Percentiles rank a stretch among this genome's conserved stretches.
phyloP scores from a whole-genome alignment of 2,888 invertebrate genomes.

The Hypomecis punctinalis region DNA sequence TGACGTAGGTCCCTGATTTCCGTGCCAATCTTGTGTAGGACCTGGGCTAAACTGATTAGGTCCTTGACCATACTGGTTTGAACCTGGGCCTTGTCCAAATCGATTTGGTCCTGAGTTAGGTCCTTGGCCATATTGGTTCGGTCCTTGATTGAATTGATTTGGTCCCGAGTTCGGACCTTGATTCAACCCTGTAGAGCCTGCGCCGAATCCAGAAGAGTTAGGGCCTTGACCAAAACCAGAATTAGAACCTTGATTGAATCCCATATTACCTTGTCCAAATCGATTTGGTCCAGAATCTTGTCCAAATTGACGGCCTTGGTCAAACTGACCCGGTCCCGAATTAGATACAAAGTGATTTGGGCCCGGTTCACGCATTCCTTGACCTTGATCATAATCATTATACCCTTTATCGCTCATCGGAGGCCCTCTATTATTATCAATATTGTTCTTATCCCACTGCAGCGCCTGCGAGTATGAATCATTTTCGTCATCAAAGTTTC shows the following conservation, averaged over 20 bases:
- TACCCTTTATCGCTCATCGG: slow-evolving; percentile 27
- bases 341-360: slow-evolving; percentile 25
- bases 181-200: background rate
- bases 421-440: slow-evolving; percentile 34
- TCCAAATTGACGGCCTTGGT: slow-evolving; percentile 7
- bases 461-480: slow-evolving; percentile 29
- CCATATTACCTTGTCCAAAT: slow-evolving; percentile 7
- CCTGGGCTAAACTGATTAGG: slow-evolving; percentile 3
- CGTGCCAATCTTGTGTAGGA: slow-evolving; percentile 23
- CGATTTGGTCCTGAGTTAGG: background rate
- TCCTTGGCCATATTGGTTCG: slow-evolving; percentile 8
- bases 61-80: slow-evolving; percentile 6
- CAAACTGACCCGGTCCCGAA: slow-evolving; percentile 14
- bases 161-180: slow-evolving; percentile 12
- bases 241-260: slow-evolving; percentile 6
- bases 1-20: slow-evolving; percentile 11
- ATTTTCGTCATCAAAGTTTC: slow-evolving; percentile 27
- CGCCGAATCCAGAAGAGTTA: slow-evolving; percentile 8
- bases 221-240: slow-evolving; percentile 10
- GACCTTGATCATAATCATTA: slow-evolving; percentile 28
- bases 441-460: slow-evolving; percentile 42
- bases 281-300: slow-evolving; percentile 11
- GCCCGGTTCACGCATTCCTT: slow-evolving; percentile 8
- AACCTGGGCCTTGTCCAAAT: background rate
- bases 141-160: slow-evolving; percentile 2